Evolutionary conservation across 2,888 invertebrate genomes (phyloP), one percentile per base, ranked within the genome.

Genomic region (Drosophila setosimentum): DNA sequence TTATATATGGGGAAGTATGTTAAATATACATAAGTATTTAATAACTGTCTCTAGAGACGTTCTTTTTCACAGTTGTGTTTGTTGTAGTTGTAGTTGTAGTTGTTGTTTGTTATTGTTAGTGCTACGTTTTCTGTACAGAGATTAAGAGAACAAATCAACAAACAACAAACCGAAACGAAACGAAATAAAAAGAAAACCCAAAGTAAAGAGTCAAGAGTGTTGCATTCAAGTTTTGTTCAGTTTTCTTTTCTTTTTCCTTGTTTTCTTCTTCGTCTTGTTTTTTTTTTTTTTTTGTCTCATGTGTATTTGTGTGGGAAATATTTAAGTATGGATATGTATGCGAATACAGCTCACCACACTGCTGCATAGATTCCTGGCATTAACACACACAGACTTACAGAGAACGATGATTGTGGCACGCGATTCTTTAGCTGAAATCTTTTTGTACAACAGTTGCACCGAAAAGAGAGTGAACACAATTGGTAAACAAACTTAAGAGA

Each of bases 91-190:
- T 45, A 3, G 21, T 13, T 21, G 13, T 21, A 16, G 16, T 51
- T 61, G 29, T 48, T 58, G 40, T 61, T 64, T 45, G 8, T 24
- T 24, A 8, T 63, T 81, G 87, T 78, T 84, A 81, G 71, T 87
- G 77, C 84, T 85, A 89, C 85, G 60, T 68, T 80, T 73, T 74
- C 80, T 87, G 89, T 83, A 84, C 82, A 85, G 61, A 80, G 57
- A 68, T 73, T 45, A n/a, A 57, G 8, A 48, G 57, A 84, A 76
- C 81, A 64, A 72, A 83, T 73, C 60, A 87, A 57, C 70, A 58
- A 76, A 76, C 54, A 59, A 65, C 73, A 68, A 62, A 58, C 24
- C 40, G 18, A 63, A 82, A 72, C 33, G 16, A 61, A 35, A 18
- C 10, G 40, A 51, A 74, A 78, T 27, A 40, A 70, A 45, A 37